phyloP scores from a whole-genome alignment of 2,888 invertebrate genomes.

The Phlogophora meticulosa region DNA sequence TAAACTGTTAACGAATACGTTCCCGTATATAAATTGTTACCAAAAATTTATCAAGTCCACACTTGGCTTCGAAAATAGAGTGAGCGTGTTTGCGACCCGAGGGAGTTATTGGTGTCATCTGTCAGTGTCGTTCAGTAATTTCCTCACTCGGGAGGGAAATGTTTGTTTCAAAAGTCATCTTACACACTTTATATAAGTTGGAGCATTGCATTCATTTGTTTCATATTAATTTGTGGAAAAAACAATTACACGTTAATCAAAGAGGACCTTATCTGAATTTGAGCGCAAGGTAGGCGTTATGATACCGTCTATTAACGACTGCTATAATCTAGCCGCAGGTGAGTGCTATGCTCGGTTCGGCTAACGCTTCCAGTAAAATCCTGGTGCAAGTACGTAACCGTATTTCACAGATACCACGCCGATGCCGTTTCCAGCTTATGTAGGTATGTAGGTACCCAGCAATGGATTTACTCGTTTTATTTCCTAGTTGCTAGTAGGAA shows the following conservation, averaged over 20 bases:
- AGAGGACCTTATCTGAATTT: constrained; percentile 21
- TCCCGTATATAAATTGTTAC: constrained; percentile 67
- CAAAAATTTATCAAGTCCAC: constrained; percentile 71
- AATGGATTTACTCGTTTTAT: constrained; percentile 51
- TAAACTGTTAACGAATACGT: constrained; percentile 52
- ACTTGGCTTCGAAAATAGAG: constrained; percentile 76
- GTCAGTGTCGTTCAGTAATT: constrained; percentile 87
- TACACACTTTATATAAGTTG: constrained; percentile 78
- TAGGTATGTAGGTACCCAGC: constrained; percentile 6
- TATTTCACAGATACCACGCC: constrained; percentile 45
- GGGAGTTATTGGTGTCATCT: constrained; percentile 87
- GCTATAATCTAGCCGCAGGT: constrained; percentile 65
- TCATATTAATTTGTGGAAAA: constrained; percentile 57
- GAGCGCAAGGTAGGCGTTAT: constrained; percentile 33
- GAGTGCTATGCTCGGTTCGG: constrained; percentile 44
- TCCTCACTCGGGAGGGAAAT: constrained; percentile 81
- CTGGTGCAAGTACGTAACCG: constrained; percentile 14
- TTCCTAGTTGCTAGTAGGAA: constrained; percentile 16
- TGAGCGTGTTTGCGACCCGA: constrained; percentile 77
- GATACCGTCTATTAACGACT: constrained; percentile 51
- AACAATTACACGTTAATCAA: constrained; percentile 15
- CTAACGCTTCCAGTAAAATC: constrained; percentile 48
- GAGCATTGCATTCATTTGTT: constrained; percentile 60
- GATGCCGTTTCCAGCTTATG: constrained; percentile 35
- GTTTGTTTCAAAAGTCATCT: constrained; percentile 85